Base-by-base conservation (phyloP, 2,888 invertebrate genomes). In the Drosophila subsilvestris region DNA sequence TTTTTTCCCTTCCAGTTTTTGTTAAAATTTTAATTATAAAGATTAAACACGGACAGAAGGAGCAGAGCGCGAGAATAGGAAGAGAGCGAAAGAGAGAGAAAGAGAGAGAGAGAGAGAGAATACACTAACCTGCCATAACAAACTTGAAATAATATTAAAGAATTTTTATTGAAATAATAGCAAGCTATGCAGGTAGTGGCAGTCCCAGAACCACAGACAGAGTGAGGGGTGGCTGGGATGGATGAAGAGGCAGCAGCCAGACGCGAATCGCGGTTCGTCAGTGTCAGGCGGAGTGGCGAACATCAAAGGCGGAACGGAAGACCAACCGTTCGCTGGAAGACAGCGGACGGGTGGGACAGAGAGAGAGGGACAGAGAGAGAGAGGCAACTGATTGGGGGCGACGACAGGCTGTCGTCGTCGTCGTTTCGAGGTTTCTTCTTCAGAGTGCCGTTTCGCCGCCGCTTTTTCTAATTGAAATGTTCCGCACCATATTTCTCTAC, bases 161-260 rank as follows among this genome's bases (percentile, higher is more conserved):
- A 86, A 86, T 86, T 87, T 86, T 86, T 87, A 82, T 87, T 86
- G 85, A 86, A 86, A 85, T 86, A 86, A 86, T 86, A 82, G 71
- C 71, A 60, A 59, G 75, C 81, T 65, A 66, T 72, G 61, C 73
- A 75, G 80, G 71, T 70, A 72, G 61, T 55, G 50, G 57, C 43
- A 22, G 42, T n/a, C 10, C 17, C 27, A 17, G 32, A 14, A 42
- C 49, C 27, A 27, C 6, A 25, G 27, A 49, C 25, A 14, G 29
- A 27, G 51, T 17, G 22, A 42, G 14, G 55, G 10, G 62, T 27
- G 55, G 53, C n/a, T 12, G 66, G 58, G 51, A 54, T 63, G 67
- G 60, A 70, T 63, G 63, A 57, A 62, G 73, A 60, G 68, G 53
- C 60, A 66, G 27, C 27, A 37, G 27, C 22, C 32, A 60, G 48